These are phyloP conservation scores for Eupithecia subfuscata DNA, from an alignment of 2,888 invertebrate species.

Conservation along the genomic window DNA sequence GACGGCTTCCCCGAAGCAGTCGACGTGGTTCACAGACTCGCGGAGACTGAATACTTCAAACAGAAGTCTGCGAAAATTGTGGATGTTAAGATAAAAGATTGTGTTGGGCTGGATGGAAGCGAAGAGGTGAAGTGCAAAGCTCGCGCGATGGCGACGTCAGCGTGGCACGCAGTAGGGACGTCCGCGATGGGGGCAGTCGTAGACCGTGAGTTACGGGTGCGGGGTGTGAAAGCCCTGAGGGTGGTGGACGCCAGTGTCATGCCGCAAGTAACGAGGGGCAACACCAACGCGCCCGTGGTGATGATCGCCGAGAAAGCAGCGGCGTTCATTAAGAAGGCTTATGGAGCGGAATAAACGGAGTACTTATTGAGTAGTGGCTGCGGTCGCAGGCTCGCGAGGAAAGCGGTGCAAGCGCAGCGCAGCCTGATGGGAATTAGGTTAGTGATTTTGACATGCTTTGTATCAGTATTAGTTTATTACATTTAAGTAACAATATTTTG, in stretches of 20 bases:
- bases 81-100: slow-evolving; percentile 55
- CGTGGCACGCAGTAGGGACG: slow-evolving; percentile 75
- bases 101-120: slow-evolving; percentile 51
- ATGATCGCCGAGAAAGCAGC: slow-evolving; percentile 75
- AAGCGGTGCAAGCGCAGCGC: slow-evolving; percentile 20
- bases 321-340: slow-evolving; percentile 61
- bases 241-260: slow-evolving; percentile 74
- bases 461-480: slow-evolving; percentile 17
- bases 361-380: slow-evolving; percentile 30
- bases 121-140: slow-evolving; percentile 77
- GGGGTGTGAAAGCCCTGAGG: slow-evolving; percentile 58
- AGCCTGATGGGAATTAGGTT: slow-evolving; percentile 14
- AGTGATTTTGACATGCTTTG: neutral
- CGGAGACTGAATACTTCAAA: slow-evolving; percentile 61
- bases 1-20: slow-evolving; percentile 60
- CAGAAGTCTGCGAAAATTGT: slow-evolving; percentile 57
- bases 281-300: slow-evolving; percentile 72
- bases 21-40: slow-evolving; percentile 54
- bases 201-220: slow-evolving; percentile 59
- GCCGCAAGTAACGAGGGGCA: slow-evolving; percentile 67
- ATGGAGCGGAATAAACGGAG: slow-evolving; percentile 40
- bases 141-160: slow-evolving; percentile 61
- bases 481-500: neutral
- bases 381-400: slow-evolving; percentile 32
- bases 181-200: slow-evolving; percentile 69